Evolutionary conservation across 2,113 vertebrate genomes (phyloP).

Genomic region (Brachyhypopomus gauderio): DNA sequence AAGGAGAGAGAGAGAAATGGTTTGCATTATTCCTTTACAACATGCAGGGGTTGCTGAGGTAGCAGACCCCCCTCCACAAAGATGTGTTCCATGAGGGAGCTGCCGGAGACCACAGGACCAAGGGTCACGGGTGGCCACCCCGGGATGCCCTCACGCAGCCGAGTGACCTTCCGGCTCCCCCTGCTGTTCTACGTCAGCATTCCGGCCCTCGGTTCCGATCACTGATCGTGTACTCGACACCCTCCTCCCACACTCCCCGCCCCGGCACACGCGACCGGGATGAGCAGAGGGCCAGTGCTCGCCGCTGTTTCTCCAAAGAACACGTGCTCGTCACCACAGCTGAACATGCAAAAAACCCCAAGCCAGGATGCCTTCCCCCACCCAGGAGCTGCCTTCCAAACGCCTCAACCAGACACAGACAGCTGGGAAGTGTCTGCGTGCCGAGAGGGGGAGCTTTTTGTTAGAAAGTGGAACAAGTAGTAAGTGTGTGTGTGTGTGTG

Average conservation of each 20-base stretch:
- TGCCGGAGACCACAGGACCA: constrained; percentile 2
- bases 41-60: constrained; percentile 5
- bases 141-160: constrained; percentile 27
- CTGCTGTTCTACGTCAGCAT: background rate
- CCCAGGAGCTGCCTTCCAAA: constrained; percentile 15
- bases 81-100: background rate
- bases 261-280: constrained; percentile 23
- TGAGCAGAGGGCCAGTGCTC: constrained; percentile 40
- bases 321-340: background rate
- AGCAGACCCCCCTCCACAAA: background rate
- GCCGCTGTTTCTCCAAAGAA: background rate
- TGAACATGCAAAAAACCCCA: constrained; percentile 2
- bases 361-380: constrained; percentile 12
- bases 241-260: constrained; percentile 13
- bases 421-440: constrained; percentile 46
- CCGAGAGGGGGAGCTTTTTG: constrained; percentile 47
- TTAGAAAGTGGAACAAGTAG: constrained; percentile 21
- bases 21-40: background rate
- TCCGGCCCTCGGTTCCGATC: constrained; percentile 26
- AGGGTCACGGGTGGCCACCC: constrained; percentile 31
- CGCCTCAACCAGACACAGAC: constrained; percentile 40
- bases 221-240: constrained; percentile 39
- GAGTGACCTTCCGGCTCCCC: constrained; percentile 43
- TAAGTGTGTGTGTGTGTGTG: background rate
- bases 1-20: background rate